Evolutionary conservation across 2,888 invertebrate genomes (phyloP).

Genomic region (Pyrochroa serraticornis): DNA sequence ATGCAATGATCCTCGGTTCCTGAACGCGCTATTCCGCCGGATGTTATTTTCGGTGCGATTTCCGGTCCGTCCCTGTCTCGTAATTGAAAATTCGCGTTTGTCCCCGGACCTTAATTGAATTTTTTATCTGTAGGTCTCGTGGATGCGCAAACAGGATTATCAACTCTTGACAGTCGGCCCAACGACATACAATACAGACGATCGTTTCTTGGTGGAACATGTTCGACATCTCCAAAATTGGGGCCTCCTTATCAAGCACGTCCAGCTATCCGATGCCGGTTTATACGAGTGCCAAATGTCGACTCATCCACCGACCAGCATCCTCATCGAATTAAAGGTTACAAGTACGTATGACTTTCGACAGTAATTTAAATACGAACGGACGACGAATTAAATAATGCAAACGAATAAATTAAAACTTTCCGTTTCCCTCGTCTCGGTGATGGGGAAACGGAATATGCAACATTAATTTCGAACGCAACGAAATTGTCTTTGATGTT

Average conservation of each 20-base stretch:
- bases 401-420: conserved; percentile 20
- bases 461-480: conserved; percentile 16
- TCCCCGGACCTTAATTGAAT: background rate
- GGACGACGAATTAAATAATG: too few species aligned
- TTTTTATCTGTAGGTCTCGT: conserved; percentile 63
- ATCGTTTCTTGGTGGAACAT: conserved; percentile 69
- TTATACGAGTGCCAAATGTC: conserved; percentile 83
- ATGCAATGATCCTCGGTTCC: too few species aligned
- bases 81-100: background rate
- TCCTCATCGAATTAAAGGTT: conserved; percentile 76
- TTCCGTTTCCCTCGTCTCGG: conserved; percentile 11
- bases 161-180: conserved; percentile 72
- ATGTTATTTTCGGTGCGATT: too few species aligned
- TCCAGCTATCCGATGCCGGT: conserved; percentile 73
- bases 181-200: conserved; percentile 72
- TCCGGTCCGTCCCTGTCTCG: too few species aligned
- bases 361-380: too few species aligned
- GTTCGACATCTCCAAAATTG: conserved; percentile 68
- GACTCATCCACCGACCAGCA: conserved; percentile 78
- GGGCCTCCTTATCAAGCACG: conserved; percentile 71
- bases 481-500: conserved; percentile 15
- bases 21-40: too few species aligned
- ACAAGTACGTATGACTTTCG: conserved; percentile 64
- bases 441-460: conserved; percentile 3
- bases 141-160: conserved; percentile 73